These are phyloP conservation scores for Psittacula cyanocephala DNA, from an alignment of 2,113 vertebrate species.

Conservation along the genomic window DNA sequence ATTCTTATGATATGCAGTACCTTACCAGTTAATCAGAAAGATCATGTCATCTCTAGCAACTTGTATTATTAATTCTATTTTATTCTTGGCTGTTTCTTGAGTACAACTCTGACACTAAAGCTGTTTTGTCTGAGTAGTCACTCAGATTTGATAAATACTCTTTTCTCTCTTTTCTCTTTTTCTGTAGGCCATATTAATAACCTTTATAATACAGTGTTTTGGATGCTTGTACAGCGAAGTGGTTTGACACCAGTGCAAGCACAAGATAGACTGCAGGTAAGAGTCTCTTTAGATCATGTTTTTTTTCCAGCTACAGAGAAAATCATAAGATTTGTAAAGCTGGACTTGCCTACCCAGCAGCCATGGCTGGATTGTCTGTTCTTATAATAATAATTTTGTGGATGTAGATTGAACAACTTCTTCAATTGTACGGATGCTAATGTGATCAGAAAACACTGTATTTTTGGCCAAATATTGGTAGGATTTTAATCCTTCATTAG, in stretches of 20 bases:
- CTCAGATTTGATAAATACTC: not conserved
- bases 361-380: not conserved
- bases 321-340: not conserved
- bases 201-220: conserved; percentile 95
- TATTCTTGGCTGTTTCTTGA: not conserved
- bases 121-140: not conserved
- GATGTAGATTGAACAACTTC: not conserved
- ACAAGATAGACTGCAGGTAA: conserved; percentile 87
- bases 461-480: not conserved
- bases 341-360: not conserved
- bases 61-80: not conserved
- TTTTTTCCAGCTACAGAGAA: not conserved
- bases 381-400: not conserved
- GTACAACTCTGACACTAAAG: not conserved
- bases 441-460: not conserved
- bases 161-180: not conserved
- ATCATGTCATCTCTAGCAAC: not conserved
- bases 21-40: not conserved
- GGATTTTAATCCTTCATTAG: not conserved
- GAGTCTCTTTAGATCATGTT: not conserved
- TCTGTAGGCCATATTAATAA: conserved; percentile 93
- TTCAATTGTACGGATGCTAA: not conserved
- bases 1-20: not conserved
- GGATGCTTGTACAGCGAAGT: conserved; percentile 88
- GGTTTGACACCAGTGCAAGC: conserved; percentile 87